Evolutionary conservation across 2,888 invertebrate genomes (phyloP).

Genomic region (Horisme vitalbata): DNA sequence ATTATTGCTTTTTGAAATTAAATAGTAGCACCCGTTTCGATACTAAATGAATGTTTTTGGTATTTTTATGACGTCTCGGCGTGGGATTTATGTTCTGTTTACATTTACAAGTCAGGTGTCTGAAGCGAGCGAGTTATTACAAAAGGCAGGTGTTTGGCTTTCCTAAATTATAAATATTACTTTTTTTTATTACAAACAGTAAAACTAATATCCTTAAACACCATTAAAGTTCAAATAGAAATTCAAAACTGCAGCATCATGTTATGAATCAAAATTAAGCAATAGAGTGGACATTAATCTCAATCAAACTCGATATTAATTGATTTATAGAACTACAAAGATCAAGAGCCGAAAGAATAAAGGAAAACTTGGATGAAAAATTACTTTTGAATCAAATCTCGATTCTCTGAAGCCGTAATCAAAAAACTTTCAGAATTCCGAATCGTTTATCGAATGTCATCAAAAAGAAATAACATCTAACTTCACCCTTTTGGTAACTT

Average conservation of each 20-base stretch:
- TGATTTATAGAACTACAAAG: slow-evolving; percentile 34
- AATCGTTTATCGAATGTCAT: slow-evolving; percentile 79
- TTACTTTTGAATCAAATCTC: slow-evolving; percentile 55
- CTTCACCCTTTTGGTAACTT: slow-evolving; percentile 66
- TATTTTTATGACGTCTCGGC: slow-evolving; percentile 37
- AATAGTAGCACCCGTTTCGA: slow-evolving; percentile 54
- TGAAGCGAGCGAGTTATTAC: slow-evolving; percentile 18
- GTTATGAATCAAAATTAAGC: slow-evolving; percentile 21
- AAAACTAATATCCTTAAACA: slow-evolving; percentile 11
- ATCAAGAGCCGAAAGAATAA: slow-evolving; percentile 31
- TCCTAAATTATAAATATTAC: slow-evolving; percentile 21
- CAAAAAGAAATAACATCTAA: slow-evolving; percentile 73
- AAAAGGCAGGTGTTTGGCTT: slow-evolving; percentile 30
- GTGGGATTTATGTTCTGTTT: slow-evolving; percentile 35
- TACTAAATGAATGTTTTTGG: slow-evolving; percentile 45
- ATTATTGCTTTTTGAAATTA: slow-evolving; percentile 64
- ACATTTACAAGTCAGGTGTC: slow-evolving; percentile 33
- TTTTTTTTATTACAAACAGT: slow-evolving; percentile 25
- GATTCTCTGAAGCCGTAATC: slow-evolving; percentile 48
- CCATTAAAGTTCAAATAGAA: slow-evolving; percentile 14
- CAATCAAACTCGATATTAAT: slow-evolving; percentile 26
- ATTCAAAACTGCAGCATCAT: slow-evolving; percentile 18
- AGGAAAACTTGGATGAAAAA: slow-evolving; percentile 45
- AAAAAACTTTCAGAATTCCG: slow-evolving; percentile 40
- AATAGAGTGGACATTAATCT: slow-evolving; percentile 27